Evolutionary conservation across 2,888 invertebrate genomes (phyloP).

Genomic region (Pachydiplax longipennis): DNA sequence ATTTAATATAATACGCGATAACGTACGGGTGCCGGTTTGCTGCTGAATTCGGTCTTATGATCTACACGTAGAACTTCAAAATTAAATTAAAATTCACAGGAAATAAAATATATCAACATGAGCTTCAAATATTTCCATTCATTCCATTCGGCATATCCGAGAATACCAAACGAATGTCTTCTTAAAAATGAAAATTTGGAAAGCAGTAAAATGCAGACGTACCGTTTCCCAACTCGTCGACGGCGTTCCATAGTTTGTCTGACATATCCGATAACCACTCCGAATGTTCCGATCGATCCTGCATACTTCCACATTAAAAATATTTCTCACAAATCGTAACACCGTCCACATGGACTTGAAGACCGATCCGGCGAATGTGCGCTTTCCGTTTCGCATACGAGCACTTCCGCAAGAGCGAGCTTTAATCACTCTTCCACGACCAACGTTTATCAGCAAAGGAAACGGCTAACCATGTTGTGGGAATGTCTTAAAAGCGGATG

Average conservation of each 20-base stretch:
- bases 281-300: background rate
- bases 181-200: too few species aligned
- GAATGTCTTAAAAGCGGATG: too few species aligned
- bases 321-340: background rate
- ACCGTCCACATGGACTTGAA: background rate
- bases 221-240: background rate
- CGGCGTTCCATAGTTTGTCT: background rate
- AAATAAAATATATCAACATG: too few species aligned
- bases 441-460: background rate
- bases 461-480: too few species aligned
- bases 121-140: too few species aligned
- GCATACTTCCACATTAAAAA: background rate
- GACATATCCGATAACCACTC: background rate
- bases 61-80: too few species aligned
- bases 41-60: too few species aligned
- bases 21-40: too few species aligned
- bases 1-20: too few species aligned
- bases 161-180: too few species aligned
- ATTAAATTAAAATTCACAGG: too few species aligned
- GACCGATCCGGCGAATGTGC: background rate
- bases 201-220: background rate
- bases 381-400: background rate
- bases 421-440: background rate
- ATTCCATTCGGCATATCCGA: too few species aligned
- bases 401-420: background rate